phyloP scores from a whole-genome alignment of 2,888 invertebrate genomes.

The Hirtodrosophila cameraria region DNA sequence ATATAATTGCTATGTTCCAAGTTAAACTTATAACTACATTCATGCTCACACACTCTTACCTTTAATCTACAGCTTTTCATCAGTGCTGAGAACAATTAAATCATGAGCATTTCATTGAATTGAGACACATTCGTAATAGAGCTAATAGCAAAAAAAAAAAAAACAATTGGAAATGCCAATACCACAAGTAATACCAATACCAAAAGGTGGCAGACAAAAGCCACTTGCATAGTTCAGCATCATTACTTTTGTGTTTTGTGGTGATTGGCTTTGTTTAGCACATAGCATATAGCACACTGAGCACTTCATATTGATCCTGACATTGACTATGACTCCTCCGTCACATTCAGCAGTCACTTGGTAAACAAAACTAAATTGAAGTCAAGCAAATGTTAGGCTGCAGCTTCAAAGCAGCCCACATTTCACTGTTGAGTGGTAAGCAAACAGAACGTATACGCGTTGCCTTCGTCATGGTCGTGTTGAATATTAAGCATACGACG shows the following conservation, averaged over 20 bases:
- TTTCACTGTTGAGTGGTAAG: conserved; percentile 33
- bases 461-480: conserved; percentile 35
- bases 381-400: conserved; percentile 30
- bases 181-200: conserved; percentile 6
- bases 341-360: conserved; percentile 29
- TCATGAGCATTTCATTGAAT: conserved; percentile 9
- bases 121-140: conserved; percentile 12
- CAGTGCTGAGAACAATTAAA: conserved; percentile 26
- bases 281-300: neutral
- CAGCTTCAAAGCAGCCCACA: conserved; percentile 34
- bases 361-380: conserved; percentile 41
- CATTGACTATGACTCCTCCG: conserved; percentile 27
- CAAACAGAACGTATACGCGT: conserved; percentile 56
- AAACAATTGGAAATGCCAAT: conserved; percentile 30
- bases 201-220: conserved; percentile 40
- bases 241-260: conserved; percentile 72
- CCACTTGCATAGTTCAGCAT: conserved; percentile 64
- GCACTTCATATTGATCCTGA: conserved; percentile 15
- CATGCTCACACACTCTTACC: neutral
- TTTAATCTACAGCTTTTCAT: conserved; percentile 8
- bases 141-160: conserved; percentile 18
- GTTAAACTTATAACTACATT: no score
- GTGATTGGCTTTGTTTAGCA: conserved; percentile 61
- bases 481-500: conserved; percentile 45
- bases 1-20: no score